Evolutionary conservation across 1,140 invertebrate species (phyloP), one percentile per base, ranked within the genome.

Genomic region (Brachionus rotundiformis): DNA sequence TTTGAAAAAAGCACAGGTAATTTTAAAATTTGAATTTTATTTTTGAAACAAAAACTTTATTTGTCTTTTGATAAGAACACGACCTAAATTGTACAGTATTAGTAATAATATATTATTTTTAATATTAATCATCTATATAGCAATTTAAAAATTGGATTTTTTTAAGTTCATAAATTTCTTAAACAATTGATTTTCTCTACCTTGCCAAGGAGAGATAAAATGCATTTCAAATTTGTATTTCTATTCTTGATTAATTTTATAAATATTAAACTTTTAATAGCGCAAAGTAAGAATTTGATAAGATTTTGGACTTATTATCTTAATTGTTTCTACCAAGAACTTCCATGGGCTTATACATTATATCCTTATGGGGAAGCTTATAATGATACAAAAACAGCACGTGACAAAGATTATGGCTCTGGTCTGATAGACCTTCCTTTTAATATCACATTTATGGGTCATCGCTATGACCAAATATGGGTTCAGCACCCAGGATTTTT

Each of bases 371-470:
- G 79, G 19, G 39, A 31, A 11, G 29, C 36, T 23, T 81, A 19
- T 19, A 68, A 68, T 41, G 79, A 81, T 33, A 65, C 61, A 25
- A 31, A 44, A 29, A 81, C 79, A 68, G 61, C 79, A 8, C 8
- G 54, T 29, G 79, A 81, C 29, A 31, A 54, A 65, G 61, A 81
- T 7, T 39, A 27, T 6, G 79, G 79, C 8, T 81, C 79, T 25
- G 54, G 54, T 19, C 31, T 65, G 1, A 41, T 81, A 11, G 16
- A 81, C 41, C 36, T 81, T 19, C 79, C 54, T n/a, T 81, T 81
- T 25, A 81, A 81, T 71, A 44, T 81, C 1, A 33, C 79, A 65
- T 81, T 81, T 33, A 81, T 81, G 79, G 79, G 79, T 8, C 79
- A 81, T 81, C 23, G 33, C 19, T 81, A 29, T 49, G 61, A 71